Conservation (phyloP, 2,888 invertebrate species). For the Lydus trimaculatus region DNA sequence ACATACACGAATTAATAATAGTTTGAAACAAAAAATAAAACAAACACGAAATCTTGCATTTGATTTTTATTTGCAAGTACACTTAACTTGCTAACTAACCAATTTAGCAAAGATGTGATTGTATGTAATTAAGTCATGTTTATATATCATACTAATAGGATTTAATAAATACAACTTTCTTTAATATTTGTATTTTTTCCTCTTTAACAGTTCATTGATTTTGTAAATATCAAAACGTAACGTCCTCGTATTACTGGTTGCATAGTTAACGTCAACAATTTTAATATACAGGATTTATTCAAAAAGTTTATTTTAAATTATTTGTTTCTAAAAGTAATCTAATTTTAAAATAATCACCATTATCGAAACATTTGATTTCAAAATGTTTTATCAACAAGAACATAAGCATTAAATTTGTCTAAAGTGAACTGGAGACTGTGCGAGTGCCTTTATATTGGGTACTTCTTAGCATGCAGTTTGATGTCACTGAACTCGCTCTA, state of each 20-base stretch:
- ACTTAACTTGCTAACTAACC: constrained; percentile 45
- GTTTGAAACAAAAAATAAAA: constrained; percentile 9
- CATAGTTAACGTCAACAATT: background rate
- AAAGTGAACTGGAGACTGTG: background rate
- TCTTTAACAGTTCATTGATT: background rate
- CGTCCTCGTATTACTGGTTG: background rate
- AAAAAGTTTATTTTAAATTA: background rate
- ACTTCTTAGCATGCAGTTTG: constrained; percentile 35
- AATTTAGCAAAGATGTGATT: constrained; percentile 59
- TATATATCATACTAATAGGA: constrained; percentile 58
- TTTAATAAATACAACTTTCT: constrained; percentile 56
- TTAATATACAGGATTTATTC: too few relatives aligned
- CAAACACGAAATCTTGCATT: constrained; percentile 32
- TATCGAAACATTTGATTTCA: too few relatives aligned
- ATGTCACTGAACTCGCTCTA: constrained; percentile 45
- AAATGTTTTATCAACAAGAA: too few relatives aligned
- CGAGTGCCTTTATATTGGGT: constrained; percentile 31
- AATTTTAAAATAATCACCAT: too few relatives aligned
- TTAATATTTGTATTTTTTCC: constrained; percentile 42
- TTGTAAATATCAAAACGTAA: background rate
- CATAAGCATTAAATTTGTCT: too few relatives aligned
- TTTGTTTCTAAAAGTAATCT: too few relatives aligned
- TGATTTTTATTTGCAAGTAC: constrained; percentile 35
- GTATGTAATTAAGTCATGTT: constrained; percentile 60
- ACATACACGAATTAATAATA: constrained; percentile 3